Conservation (phyloP, 2,113 vertebrate genomes). For the Taxidea taxus region DNA sequence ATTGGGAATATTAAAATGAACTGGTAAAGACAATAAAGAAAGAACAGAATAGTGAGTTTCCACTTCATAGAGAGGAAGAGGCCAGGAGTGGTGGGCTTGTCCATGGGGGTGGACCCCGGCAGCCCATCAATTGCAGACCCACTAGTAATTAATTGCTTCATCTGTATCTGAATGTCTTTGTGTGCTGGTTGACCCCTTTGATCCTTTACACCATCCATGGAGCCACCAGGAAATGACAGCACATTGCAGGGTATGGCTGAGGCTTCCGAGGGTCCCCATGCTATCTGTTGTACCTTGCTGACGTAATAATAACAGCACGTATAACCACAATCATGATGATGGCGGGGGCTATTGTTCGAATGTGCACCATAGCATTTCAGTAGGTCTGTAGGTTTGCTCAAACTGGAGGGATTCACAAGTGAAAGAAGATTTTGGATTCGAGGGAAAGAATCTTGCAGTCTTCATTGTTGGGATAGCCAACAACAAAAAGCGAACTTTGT, state of each 20-base stretch:
- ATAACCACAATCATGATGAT: too few species aligned
- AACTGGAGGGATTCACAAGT: not conserved
- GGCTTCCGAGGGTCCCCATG: not conserved
- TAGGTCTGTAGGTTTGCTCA: slow-evolving; percentile 15
- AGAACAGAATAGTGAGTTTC: not conserved
- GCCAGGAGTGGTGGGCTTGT: not conserved
- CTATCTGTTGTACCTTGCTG: not conserved
- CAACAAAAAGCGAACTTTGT: not conserved
- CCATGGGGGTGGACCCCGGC: not conserved
- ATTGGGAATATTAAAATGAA: not conserved
- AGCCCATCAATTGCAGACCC: not conserved
- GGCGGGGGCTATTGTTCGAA: not conserved
- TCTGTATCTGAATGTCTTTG: not conserved
- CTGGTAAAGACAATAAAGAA: not conserved
- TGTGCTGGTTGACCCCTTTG: not conserved
- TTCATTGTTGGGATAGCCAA: slow-evolving; percentile 12
- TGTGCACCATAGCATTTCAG: not conserved
- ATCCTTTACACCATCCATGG: not conserved
- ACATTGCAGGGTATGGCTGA: not conserved
- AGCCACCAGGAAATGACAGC: not conserved
- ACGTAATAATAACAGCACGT: fast-evolving
- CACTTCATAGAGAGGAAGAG: not conserved
- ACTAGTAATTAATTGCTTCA: not conserved
- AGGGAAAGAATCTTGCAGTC: not conserved
- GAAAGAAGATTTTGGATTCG: not conserved